These are phyloP conservation scores for Oostethus manadensis DNA, from an alignment of 2,113 vertebrate genomes.

Conservation along the genomic window DNA sequence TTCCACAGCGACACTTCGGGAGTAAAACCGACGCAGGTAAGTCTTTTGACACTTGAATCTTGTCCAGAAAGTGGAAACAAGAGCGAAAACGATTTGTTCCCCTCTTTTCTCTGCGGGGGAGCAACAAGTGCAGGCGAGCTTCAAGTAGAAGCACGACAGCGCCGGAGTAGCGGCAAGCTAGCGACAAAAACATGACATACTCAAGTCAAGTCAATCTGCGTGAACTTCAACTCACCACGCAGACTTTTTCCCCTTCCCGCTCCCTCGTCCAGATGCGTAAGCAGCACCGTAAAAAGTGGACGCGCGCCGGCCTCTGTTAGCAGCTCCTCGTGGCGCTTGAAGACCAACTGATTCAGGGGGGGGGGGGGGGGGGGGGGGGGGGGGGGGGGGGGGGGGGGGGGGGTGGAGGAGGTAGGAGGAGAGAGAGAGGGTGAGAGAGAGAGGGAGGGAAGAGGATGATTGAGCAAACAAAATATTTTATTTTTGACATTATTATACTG, in stretches of 20 bases:
- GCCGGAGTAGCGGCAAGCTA: conserved; percentile 10
- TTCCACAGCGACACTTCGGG: background rate
- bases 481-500: too few relatives aligned
- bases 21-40: background rate
- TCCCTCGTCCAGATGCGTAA: conserved; percentile 19
- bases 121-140: conserved; percentile 64
- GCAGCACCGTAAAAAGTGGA: conserved; percentile 44
- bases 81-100: background rate
- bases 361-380: conserved; percentile 24
- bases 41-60: background rate
- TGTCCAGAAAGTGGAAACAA: background rate
- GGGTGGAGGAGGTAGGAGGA: background rate
- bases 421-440: background rate
- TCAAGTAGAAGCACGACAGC: conserved; percentile 29
- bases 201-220: background rate
- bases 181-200: background rate
- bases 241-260: conserved; percentile 9
- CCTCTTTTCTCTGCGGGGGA: background rate
- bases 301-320: conserved; percentile 10
- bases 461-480: too few relatives aligned
- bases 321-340: conserved; percentile 64
- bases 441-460: too few relatives aligned
- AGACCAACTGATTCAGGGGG: conserved; percentile 49
- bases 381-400: background rate
- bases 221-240: conserved; percentile 39